A percentile compares a stretch with the other conserved stretches of the same genome.
These are phyloP conservation scores for Conistra vaccinii DNA, from an alignment of 2,888 invertebrate species.

Conservation along the genomic window DNA sequence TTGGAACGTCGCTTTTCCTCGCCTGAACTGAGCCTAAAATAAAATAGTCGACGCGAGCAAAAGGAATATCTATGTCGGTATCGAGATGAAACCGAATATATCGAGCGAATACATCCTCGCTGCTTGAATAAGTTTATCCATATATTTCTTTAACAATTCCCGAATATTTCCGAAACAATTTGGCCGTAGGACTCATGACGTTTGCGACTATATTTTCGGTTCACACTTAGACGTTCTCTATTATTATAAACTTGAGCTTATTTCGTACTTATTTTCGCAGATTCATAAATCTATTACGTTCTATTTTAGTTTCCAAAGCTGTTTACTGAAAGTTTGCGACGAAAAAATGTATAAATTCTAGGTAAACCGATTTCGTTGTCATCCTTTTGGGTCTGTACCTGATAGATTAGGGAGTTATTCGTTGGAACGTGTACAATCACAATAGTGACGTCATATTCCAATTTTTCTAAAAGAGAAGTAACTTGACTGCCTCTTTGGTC, in stretches of 20 bases:
- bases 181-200: slow-evolving; percentile 22
- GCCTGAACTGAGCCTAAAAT: slow-evolving; percentile 29
- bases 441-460: not conserved
- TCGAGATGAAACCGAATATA: slow-evolving; percentile 53
- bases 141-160: slow-evolving; percentile 49
- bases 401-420: not conserved
- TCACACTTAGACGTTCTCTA: not conserved
- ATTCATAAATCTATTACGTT: not conserved
- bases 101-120: slow-evolving; percentile 43
- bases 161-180: slow-evolving; percentile 50
- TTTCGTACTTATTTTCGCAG: slow-evolving; percentile 1
- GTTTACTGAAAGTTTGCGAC: slow-evolving; percentile 10
- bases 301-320: slow-evolving; percentile 25
- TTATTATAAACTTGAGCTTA: slow-evolving; percentile 1
- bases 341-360: not conserved
- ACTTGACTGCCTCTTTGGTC: no score
- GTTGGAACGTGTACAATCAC: not conserved
- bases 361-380: not conserved
- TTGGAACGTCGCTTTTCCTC: slow-evolving; percentile 8
- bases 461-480: no score
- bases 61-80: slow-evolving; percentile 46
- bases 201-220: slow-evolving; percentile 35
- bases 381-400: not conserved
- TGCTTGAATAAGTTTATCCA: slow-evolving; percentile 44
- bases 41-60: slow-evolving; percentile 40